A percentile compares a stretch with the other conserved stretches of the same genome.
These are phyloP conservation scores for Philereme transversata DNA, from an alignment of 2,888 invertebrate genomes.

Conservation along the genomic window DNA sequence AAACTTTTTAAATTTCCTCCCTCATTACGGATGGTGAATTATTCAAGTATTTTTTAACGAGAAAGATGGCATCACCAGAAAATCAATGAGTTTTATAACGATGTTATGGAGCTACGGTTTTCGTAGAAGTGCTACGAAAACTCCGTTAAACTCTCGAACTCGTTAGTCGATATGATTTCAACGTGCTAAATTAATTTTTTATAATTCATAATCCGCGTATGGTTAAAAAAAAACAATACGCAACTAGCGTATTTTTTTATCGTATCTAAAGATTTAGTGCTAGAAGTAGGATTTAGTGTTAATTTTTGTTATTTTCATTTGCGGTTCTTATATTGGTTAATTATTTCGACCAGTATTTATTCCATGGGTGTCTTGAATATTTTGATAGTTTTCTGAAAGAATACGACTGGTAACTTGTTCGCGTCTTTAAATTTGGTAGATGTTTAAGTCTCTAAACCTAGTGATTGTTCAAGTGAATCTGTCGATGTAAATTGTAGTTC, in stretches of 20 bases:
- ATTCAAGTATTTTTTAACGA: slow-evolving; percentile 59
- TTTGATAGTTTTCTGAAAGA: slow-evolving; percentile 5
- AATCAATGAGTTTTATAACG: slow-evolving; percentile 57
- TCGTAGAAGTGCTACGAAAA: not conserved
- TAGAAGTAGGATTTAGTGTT: too few relatives aligned
- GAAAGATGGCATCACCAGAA: slow-evolving; percentile 53
- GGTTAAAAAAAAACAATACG: too few relatives aligned
- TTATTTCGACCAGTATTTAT: slow-evolving; percentile 48
- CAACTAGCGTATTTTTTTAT: too few relatives aligned
- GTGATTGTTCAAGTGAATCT: slow-evolving; percentile 26
- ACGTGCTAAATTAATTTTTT: too few relatives aligned
- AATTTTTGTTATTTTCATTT: too few relatives aligned
- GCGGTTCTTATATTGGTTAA: slow-evolving; percentile 42
- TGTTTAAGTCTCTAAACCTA: not conserved
- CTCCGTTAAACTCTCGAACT: too few relatives aligned
- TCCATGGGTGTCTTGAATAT: slow-evolving; percentile 35
- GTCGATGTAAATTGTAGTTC: slow-evolving; percentile 27
- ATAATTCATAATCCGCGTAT: too few relatives aligned
- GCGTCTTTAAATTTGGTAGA: not conserved
- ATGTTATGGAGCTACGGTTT: slow-evolving; percentile 1
- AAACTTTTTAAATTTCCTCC: slow-evolving; percentile 46
- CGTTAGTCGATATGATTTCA: too few relatives aligned
- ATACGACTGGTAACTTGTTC: not conserved
- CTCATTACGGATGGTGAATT: slow-evolving; percentile 53
- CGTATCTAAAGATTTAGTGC: too few relatives aligned